Conservation (phyloP, 2,888 invertebrate genomes). For the Charanyca ferruginea region DNA sequence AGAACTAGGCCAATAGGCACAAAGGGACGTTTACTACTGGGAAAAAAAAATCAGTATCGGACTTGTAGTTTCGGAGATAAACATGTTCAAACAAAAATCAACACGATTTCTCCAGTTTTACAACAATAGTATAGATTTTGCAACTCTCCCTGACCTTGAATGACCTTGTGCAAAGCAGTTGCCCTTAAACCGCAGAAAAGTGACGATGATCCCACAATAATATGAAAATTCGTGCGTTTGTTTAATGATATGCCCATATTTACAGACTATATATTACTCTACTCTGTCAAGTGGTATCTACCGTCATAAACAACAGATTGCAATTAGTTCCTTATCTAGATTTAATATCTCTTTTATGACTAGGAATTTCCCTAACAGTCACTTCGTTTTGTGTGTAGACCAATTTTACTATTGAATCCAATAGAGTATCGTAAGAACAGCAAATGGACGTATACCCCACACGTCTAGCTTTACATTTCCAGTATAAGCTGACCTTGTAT, state of each 20-base stretch:
- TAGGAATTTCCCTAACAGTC: constrained; percentile 2
- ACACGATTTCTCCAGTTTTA: too few species aligned
- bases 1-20: too few species aligned
- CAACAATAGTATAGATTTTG: not conserved
- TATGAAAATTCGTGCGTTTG: constrained; percentile 12
- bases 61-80: too few species aligned
- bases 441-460: too few species aligned
- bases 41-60: too few species aligned
- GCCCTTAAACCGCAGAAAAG: not conserved
- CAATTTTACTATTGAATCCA: constrained; percentile 7
- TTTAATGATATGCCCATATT: constrained; percentile 2
- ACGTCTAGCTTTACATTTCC: too few species aligned
- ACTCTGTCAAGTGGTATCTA: constrained; percentile 3
- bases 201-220: not conserved
- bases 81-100: too few species aligned
- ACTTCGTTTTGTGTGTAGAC: not conserved
- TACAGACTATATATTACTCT: not conserved
- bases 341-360: constrained; percentile 16
- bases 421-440: too few species aligned
- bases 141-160: not conserved
- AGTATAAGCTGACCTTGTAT: too few species aligned
- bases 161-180: not conserved
- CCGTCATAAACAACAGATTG: constrained; percentile 18
- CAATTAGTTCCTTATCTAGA: constrained; percentile 30
- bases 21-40: too few species aligned